These are phyloP conservation scores for Pristionchus japonicus DNA, from an alignment of 2,888 invertebrate genomes.

Conservation along the genomic window DNA sequence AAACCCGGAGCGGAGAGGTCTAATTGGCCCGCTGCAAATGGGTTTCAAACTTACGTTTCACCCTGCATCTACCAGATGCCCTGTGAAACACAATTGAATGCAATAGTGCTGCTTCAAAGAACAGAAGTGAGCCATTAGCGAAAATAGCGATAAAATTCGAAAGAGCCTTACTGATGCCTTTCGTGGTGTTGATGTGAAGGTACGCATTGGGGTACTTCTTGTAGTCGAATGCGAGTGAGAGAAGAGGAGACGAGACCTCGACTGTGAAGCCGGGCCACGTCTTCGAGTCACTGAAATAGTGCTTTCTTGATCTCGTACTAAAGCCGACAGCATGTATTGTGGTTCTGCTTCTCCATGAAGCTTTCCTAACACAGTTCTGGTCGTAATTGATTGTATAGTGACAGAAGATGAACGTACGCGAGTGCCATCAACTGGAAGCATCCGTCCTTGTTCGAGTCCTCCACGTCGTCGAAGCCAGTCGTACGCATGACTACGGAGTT, in stretches of 20 bases:
- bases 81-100: too few relatives aligned
- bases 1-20: background rate
- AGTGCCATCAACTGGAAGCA: background rate
- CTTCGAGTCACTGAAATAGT: background rate
- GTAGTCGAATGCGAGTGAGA: conserved; percentile 29
- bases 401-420: background rate
- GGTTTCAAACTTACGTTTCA: too few relatives aligned
- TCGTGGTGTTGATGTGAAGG: background rate
- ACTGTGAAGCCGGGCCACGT: background rate
- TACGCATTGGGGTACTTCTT: conserved; percentile 14
- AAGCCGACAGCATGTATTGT: too few relatives aligned
- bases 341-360: too few relatives aligned
- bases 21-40: background rate
- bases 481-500: background rate
- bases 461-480: conserved; percentile 1
- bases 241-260: conserved; percentile 17
- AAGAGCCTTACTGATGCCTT: background rate
- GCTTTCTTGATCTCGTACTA: too few relatives aligned
- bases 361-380: too few relatives aligned
- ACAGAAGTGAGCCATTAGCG: too few relatives aligned
- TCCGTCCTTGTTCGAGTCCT: background rate
- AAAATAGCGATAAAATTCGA: too few relatives aligned
- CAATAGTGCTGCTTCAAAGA: too few relatives aligned
- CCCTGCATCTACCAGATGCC: too few relatives aligned
- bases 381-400: too few relatives aligned